Conservation (phyloP, 2,797 vertebrate species). For the Heliangelus exortis region DNA sequence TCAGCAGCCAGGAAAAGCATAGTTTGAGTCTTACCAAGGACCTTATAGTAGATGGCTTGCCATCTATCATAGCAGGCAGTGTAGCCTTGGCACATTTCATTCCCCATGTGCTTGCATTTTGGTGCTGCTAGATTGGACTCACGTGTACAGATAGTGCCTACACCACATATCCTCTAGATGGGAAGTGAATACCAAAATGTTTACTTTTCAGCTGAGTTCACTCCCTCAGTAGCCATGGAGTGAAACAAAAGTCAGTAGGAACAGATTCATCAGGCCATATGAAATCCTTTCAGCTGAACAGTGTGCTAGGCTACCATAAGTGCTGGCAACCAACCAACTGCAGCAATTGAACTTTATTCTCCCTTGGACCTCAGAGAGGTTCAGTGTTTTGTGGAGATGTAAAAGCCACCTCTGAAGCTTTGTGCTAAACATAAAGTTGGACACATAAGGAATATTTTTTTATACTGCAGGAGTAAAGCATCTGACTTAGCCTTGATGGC, state of each 20-base stretch:
- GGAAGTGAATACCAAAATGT: background rate
- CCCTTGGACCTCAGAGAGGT: background rate
- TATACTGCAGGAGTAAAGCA: background rate
- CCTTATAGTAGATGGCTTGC: background rate
- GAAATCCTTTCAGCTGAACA: background rate
- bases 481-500: background rate
- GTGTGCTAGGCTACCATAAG: background rate
- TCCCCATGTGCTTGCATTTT: background rate
- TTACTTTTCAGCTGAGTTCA: background rate
- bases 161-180: background rate
- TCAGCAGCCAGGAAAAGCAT: background rate
- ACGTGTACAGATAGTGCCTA: background rate
- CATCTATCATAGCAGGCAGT: too few relatives aligned
- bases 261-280: background rate
- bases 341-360: background rate
- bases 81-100: background rate
- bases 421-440: background rate
- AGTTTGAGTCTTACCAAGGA: background rate
- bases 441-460: background rate
- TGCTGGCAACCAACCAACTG: background rate
- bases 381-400: background rate
- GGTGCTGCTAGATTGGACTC: background rate
- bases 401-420: background rate
- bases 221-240: background rate
- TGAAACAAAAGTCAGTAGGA: background rate